Evolutionary conservation across 2,888 invertebrate genomes (phyloP).

Genomic region (Chirona hameri): DNA sequence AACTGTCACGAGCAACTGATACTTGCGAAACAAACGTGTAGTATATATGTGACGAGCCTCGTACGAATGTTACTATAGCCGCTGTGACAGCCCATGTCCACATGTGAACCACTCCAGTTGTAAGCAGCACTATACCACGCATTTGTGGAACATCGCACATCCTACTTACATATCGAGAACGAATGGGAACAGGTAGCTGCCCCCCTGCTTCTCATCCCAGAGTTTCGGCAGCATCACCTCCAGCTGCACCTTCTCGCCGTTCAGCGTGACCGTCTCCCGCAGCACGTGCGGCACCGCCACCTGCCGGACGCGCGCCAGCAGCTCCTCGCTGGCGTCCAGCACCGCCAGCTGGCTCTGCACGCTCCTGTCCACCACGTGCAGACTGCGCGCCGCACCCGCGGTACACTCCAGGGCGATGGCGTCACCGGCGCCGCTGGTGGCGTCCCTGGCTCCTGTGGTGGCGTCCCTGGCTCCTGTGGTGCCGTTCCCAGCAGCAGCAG

Average conservation of each 20-base stretch:
- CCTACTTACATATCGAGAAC: not conserved
- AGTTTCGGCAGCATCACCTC: not conserved
- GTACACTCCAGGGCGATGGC: not conserved
- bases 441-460: too few species aligned
- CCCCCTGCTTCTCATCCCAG: slow-evolving; percentile 2
- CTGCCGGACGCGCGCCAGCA: not conserved
- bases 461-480: too few species aligned
- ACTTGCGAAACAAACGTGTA: too few species aligned
- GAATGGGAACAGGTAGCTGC: not conserved
- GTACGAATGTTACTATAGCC: too few species aligned
- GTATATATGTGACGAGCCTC: too few species aligned
- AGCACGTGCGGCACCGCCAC: not conserved
- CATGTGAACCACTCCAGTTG: too few species aligned
- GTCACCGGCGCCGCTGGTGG: not conserved
- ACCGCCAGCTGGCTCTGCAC: not conserved
- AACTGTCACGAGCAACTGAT: too few species aligned
- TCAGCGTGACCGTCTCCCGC: not conserved
- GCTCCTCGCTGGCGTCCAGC: not conserved
- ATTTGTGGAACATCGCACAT: too few species aligned
- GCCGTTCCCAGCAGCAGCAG: too few species aligned
- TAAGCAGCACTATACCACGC: too few species aligned
- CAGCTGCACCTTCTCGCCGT: not conserved
- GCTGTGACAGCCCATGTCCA: too few species aligned
- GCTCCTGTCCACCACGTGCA: not conserved
- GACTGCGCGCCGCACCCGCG: not conserved